These are phyloP conservation scores for Aphidius colemani DNA, from an alignment of 2,888 invertebrate species.

Conservation along the genomic window DNA sequence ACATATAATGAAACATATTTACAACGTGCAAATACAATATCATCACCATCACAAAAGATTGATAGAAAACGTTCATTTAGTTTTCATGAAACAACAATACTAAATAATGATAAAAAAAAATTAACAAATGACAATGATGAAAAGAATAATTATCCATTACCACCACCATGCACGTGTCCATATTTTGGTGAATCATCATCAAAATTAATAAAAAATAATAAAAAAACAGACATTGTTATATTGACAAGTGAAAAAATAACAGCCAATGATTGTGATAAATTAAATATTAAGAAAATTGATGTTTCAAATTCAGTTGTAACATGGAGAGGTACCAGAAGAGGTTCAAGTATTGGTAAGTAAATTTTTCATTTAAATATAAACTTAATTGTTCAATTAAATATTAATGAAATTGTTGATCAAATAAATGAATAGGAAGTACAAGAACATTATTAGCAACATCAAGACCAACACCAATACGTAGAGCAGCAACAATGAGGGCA, in stretches of 20 bases:
- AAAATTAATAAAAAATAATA: slow-evolving; percentile 54
- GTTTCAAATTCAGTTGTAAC: slow-evolving; percentile 67
- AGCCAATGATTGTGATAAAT: slow-evolving; percentile 17
- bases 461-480: slow-evolving; percentile 62
- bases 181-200: slow-evolving; percentile 75
- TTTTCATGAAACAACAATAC: slow-evolving; percentile 58
- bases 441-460: slow-evolving; percentile 52
- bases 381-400: neutral
- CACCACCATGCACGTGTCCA: slow-evolving; percentile 80
- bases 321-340: slow-evolving; percentile 71
- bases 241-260: slow-evolving; percentile 61
- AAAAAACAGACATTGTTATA: slow-evolving; percentile 64
- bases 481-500: slow-evolving; percentile 68
- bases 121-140: slow-evolving; percentile 6
- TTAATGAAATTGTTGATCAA: neutral
- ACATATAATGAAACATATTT: slow-evolving; percentile 62
- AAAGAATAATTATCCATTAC: slow-evolving; percentile 62
- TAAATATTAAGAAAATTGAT: slow-evolving; percentile 49
- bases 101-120: slow-evolving; percentile 41
- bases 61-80: slow-evolving; percentile 61
- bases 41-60: slow-evolving; percentile 55
- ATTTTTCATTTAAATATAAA: too few relatives aligned
- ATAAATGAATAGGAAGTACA: slow-evolving; percentile 61
- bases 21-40: slow-evolving; percentile 56
- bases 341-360: slow-evolving; percentile 72